phyloP scores from a whole-genome alignment of 2,888 invertebrate species.

The Choreutis nemorana region DNA sequence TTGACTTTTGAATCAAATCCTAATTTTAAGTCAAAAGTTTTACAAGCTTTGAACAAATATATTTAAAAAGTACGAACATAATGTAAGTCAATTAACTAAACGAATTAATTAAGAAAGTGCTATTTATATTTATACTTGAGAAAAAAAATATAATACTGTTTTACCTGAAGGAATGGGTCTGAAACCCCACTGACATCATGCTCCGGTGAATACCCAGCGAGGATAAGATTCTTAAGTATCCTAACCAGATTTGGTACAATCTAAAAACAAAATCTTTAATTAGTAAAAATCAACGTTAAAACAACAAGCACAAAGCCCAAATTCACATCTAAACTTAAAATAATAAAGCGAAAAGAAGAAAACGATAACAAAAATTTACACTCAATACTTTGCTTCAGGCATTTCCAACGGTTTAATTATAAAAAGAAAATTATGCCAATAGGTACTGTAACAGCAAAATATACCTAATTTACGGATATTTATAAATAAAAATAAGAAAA shows the following conservation, averaged over 20 bases:
- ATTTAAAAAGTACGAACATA: no score
- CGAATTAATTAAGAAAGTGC: no score
- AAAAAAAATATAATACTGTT: conserved; percentile 4
- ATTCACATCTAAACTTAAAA: conserved; percentile 27
- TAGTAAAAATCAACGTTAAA: conserved; percentile 16
- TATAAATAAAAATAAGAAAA: no score
- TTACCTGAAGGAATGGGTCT: conserved; percentile 97
- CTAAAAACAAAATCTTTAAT: conserved; percentile 64
- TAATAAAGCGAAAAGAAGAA: conserved; percentile 30
- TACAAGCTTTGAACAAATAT: no score
- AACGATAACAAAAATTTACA: conserved; percentile 6
- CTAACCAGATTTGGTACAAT: conserved; percentile 98
- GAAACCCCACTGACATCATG: conserved; percentile 99
- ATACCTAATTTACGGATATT: no score
- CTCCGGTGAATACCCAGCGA: conserved; percentile 99
- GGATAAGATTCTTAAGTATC: conserved; percentile 96
- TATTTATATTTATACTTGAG: no score
- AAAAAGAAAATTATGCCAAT: no score
- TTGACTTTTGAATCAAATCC: no score
- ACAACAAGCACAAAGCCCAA: conserved; percentile 12
- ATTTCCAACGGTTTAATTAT: no score
- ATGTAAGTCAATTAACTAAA: no score
- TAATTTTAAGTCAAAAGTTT: no score
- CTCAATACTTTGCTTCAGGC: not conserved
- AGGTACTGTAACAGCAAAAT: no score